phyloP scores from a whole-genome alignment of 2,888 invertebrate species.

The Orthosia gothica region DNA sequence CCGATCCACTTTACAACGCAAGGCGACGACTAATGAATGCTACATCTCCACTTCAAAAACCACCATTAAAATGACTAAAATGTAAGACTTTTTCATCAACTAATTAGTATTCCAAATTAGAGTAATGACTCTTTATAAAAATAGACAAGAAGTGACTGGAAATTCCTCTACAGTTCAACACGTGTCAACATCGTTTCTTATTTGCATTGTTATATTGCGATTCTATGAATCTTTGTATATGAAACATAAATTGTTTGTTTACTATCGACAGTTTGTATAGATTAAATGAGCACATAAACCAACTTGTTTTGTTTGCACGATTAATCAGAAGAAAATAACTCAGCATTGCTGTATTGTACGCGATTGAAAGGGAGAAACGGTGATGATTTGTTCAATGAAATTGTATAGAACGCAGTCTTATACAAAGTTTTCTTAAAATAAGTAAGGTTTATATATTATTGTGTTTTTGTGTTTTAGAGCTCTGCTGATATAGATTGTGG shows the following conservation, averaged over 20 bases:
- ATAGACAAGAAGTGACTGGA: not conserved
- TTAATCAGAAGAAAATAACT: slow-evolving; percentile 41
- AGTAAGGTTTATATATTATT: too few species aligned
- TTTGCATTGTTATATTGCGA: slow-evolving; percentile 13
- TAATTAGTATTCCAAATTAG: not conserved
- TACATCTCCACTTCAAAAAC: slow-evolving; percentile 40
- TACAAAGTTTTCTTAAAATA: not conserved
- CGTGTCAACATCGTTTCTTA: not conserved
- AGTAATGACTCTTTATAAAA: not conserved
- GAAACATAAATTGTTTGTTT: slow-evolving; percentile 47
- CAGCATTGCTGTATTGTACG: not conserved
- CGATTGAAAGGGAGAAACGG: slow-evolving; percentile 14
- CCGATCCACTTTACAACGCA: slow-evolving; percentile 44
- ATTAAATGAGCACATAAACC: slow-evolving; percentile 42
- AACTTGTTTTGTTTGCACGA: slow-evolving; percentile 28
- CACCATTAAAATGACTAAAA: slow-evolving; percentile 20
- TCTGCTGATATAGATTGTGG: too few species aligned
- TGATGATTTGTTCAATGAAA: not conserved
- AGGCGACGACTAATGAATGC: slow-evolving; percentile 11
- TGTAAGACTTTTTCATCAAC: not conserved
- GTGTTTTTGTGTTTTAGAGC: too few species aligned
- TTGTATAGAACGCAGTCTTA: not conserved
- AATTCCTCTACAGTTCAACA: slow-evolving; percentile 1
- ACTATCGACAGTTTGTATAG: slow-evolving; percentile 37
- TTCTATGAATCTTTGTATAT: slow-evolving; percentile 9